A percentile compares a stretch with the other conserved stretches of the same genome.
These are phyloP conservation scores for Pyrocephalus nanus DNA, from an alignment of 2,797 vertebrate genomes.

Conservation along the genomic window DNA sequence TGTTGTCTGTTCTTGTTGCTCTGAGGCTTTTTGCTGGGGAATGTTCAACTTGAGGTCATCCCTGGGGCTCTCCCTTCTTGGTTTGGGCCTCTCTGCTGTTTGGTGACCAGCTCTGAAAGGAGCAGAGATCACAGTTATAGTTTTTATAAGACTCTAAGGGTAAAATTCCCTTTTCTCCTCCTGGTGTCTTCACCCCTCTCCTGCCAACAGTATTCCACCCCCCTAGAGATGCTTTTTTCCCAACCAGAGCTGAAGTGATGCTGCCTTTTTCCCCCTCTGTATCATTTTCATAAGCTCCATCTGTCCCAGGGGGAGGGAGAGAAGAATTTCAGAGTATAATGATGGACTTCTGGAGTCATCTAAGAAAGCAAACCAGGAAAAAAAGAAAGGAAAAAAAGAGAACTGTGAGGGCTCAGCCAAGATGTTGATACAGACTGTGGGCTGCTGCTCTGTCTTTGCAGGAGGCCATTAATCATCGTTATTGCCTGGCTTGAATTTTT, in stretches of 20 bases:
- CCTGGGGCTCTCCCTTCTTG: background rate
- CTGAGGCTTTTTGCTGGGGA: background rate
- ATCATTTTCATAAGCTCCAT: background rate
- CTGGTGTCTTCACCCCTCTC: background rate
- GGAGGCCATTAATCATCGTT: background rate
- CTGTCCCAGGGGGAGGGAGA: background rate
- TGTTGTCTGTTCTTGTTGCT: background rate
- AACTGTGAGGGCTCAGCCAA: background rate
- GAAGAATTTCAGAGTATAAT: background rate
- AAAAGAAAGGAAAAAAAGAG: background rate
- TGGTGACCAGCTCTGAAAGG: background rate
- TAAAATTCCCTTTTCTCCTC: background rate
- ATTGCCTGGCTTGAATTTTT: background rate
- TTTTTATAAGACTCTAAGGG: background rate
- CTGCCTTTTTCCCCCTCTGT: background rate
- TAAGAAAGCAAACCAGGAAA: background rate
- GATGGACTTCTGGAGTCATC: background rate
- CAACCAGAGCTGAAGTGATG: background rate
- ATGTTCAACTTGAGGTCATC: background rate
- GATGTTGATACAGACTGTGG: background rate
- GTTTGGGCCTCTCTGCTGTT: background rate
- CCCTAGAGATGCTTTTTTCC: background rate
- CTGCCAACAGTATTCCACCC: background rate
- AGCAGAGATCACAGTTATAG: accelerated
- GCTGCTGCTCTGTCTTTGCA: background rate